Conservation (phyloP, 2,888 invertebrate species). For the Drosophila mercatorum region DNA sequence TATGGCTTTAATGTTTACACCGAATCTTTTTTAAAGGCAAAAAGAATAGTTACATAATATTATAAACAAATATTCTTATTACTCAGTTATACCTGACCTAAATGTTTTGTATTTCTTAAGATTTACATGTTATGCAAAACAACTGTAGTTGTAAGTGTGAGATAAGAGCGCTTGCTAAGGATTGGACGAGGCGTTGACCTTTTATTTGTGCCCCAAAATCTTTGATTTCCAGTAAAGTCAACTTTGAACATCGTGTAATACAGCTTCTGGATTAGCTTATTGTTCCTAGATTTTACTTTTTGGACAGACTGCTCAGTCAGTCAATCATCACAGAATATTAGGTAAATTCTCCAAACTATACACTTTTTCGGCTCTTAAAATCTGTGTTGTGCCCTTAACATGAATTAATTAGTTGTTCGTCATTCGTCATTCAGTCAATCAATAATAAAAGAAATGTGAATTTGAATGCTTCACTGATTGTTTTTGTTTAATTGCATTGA, state of each 20-base stretch:
- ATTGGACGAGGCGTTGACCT: background rate
- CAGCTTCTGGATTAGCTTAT: background rate
- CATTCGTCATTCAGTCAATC: background rate
- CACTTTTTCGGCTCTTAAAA: background rate
- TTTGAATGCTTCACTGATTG: conserved; percentile 20
- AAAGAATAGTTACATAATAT: background rate
- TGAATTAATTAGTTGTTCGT: background rate
- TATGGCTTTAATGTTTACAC: conserved; percentile 76
- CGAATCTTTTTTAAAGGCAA: conserved; percentile 4
- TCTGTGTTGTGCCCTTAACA: background rate
- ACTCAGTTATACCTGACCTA: background rate
- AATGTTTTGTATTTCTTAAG: background rate
- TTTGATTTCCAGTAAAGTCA: background rate
- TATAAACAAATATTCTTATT: background rate
- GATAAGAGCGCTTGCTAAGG: background rate
- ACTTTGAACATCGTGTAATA: background rate
- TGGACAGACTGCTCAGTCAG: background rate
- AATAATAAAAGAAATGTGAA: conserved; percentile 7
- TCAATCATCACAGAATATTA: background rate
- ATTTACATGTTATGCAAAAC: background rate
- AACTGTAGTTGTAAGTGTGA: background rate
- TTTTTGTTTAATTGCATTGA: conserved; percentile 65
- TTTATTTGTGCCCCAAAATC: background rate
- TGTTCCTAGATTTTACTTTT: background rate
- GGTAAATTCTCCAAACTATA: background rate